A percentile compares a stretch with the other conserved stretches of the same genome.
Conservation (phyloP, 2,797 vertebrate genomes). For the Phoebastria nigripes region DNA sequence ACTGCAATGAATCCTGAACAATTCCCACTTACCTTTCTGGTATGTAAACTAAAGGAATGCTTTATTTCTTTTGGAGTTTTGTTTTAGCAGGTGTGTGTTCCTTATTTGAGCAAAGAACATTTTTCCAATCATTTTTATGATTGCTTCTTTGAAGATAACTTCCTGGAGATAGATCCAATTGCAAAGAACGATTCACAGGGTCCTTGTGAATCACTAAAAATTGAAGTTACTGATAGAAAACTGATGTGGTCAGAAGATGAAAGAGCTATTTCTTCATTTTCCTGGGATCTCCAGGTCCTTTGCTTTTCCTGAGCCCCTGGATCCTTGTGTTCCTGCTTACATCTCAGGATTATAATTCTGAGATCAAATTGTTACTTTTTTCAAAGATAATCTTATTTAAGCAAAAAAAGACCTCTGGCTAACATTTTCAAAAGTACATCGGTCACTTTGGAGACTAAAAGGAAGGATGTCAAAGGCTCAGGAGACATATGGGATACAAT, state of each 20-base stretch:
- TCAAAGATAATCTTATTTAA: not conserved
- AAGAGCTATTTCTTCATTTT: not conserved
- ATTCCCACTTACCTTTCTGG: not conserved
- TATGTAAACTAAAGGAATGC: not conserved
- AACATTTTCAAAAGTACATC: not conserved
- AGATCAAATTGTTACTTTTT: not conserved
- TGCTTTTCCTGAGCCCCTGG: not conserved
- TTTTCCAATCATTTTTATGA: not conserved
- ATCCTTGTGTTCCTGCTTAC: not conserved
- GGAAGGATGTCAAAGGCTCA: not conserved
- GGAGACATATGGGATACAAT: not conserved
- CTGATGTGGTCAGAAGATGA: not conserved
- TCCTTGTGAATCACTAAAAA: not conserved
- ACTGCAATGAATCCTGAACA: not conserved
- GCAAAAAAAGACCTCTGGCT: not conserved
- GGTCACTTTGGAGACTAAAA: not conserved
- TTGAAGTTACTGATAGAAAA: not conserved
- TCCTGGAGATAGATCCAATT: not conserved
- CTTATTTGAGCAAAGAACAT: not conserved
- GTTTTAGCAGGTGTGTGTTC: not conserved
- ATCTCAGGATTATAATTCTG: not conserved
- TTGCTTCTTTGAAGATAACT: not conserved
- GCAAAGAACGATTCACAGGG: not conserved
- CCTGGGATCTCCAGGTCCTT: not conserved
- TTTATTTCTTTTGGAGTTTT: not conserved